Conservation (phyloP, 2,797 vertebrate genomes). For the Poeciliopsis infans region DNA sequence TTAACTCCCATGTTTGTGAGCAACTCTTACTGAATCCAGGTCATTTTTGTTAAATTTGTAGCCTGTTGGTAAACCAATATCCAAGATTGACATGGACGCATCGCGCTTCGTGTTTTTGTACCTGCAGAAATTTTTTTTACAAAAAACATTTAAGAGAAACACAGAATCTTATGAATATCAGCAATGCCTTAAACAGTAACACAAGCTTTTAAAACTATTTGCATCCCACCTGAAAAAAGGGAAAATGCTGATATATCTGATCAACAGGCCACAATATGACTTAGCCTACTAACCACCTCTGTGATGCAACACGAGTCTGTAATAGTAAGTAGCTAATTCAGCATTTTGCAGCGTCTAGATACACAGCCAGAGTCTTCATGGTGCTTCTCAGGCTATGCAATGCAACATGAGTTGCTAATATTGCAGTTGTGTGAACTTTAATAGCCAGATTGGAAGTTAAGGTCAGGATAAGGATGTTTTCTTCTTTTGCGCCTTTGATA, state of each 20-base stretch:
- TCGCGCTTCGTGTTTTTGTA: conserved; percentile 52
- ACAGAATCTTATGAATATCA: too few relatives aligned
- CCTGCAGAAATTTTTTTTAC: conserved; percentile 64
- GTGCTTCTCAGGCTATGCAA: neutral
- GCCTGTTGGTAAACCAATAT: conserved; percentile 87
- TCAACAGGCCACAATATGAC: neutral
- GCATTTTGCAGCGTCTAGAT: neutral
- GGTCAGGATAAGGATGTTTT: too few relatives aligned
- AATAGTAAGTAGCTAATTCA: neutral
- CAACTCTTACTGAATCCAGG: conserved; percentile 76
- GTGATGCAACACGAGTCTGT: neutral
- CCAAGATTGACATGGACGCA: conserved; percentile 85
- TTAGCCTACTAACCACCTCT: neutral
- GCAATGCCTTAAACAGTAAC: neutral
- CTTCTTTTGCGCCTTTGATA: too few relatives aligned
- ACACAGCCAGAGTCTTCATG: neutral
- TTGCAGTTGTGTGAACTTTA: neutral
- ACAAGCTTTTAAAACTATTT: neutral
- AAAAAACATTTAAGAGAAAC: neutral
- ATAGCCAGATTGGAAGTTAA: too few relatives aligned
- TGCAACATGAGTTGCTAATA: neutral
- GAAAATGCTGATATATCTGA: neutral
- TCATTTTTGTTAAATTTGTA: conserved; percentile 77
- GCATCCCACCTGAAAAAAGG: neutral
- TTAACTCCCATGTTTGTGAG: neutral